These are phyloP conservation scores for Drosophila paramelanica DNA, from an alignment of 2,888 invertebrate genomes.

Conservation along the genomic window DNA sequence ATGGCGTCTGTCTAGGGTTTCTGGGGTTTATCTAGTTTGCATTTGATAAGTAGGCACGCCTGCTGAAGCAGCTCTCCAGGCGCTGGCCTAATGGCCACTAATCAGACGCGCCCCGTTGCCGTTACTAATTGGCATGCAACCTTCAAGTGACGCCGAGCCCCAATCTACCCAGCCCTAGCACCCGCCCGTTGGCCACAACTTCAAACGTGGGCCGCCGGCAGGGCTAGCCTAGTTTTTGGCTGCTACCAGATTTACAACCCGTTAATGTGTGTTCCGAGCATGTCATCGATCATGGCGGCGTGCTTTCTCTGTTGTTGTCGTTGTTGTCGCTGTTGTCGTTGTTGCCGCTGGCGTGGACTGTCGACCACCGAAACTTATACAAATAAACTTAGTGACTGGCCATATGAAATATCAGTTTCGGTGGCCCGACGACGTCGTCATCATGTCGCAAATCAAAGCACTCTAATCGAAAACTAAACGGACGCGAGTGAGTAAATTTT, in stretches of 20 bases:
- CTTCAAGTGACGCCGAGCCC: conserved; percentile 66
- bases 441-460: conserved; percentile 79
- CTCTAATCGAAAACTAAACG: conserved; percentile 81
- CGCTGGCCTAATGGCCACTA: not conserved
- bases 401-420: conserved; percentile 63
- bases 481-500: conserved; percentile 66
- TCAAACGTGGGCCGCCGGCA: conserved; percentile 65
- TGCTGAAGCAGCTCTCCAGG: conserved; percentile 18
- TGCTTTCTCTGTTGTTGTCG: conserved; percentile 60
- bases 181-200: conserved; percentile 25
- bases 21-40: conserved; percentile 38
- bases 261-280: conserved; percentile 71
- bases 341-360: conserved; percentile 17
- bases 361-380: conserved; percentile 53
- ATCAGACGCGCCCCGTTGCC: conserved; percentile 25
- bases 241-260: conserved; percentile 77
- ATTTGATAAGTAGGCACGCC: conserved; percentile 24
- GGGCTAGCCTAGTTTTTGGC: conserved; percentile 55
- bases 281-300: conserved; percentile 81
- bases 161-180: conserved; percentile 26
- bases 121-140: conserved; percentile 76
- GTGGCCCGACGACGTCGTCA: conserved; percentile 66
- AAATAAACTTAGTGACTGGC: conserved; percentile 61
- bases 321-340: conserved; percentile 31
- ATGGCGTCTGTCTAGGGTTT: conserved; percentile 28